These are phyloP conservation scores for Probosciger aterrimus DNA, from an alignment of 2,113 vertebrate species.

Conservation along the genomic window DNA sequence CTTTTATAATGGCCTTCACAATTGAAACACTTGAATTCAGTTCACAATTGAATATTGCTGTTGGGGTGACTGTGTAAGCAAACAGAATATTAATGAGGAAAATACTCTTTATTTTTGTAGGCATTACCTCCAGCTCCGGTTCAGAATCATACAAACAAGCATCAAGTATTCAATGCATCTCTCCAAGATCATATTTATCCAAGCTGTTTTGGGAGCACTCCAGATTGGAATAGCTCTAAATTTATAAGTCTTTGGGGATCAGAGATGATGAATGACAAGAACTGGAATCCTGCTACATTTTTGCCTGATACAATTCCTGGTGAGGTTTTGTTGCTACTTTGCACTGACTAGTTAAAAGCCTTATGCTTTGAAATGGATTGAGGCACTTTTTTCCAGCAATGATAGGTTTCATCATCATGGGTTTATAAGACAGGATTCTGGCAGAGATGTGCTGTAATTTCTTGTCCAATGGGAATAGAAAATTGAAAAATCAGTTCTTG, in stretches of 20 bases:
- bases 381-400: background rate
- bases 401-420: background rate
- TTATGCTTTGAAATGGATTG: background rate
- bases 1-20: background rate
- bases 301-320: slow-evolving; percentile 91
- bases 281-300: slow-evolving; percentile 92
- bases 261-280: slow-evolving; percentile 93
- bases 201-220: slow-evolving; percentile 88
- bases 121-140: slow-evolving; percentile 86
- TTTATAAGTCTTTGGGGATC: slow-evolving; percentile 97
- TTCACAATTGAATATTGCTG: background rate
- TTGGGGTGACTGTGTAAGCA: slow-evolving; percentile 22
- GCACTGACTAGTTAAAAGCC: slow-evolving; percentile 7
- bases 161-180: slow-evolving; percentile 90
- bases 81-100: slow-evolving; percentile 59
- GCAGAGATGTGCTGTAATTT: background rate
- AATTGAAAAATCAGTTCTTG: background rate
- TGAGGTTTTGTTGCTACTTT: slow-evolving; percentile 73
- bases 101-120: slow-evolving; percentile 71
- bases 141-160: slow-evolving; percentile 89
- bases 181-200: slow-evolving; percentile 95
- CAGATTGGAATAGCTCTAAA: slow-evolving; percentile 95
- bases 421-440: background rate
- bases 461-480: background rate
- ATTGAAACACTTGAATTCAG: background rate